Evolutionary conservation across 2,888 invertebrate species (phyloP).

Genomic region (Candidula unifasciata): DNA sequence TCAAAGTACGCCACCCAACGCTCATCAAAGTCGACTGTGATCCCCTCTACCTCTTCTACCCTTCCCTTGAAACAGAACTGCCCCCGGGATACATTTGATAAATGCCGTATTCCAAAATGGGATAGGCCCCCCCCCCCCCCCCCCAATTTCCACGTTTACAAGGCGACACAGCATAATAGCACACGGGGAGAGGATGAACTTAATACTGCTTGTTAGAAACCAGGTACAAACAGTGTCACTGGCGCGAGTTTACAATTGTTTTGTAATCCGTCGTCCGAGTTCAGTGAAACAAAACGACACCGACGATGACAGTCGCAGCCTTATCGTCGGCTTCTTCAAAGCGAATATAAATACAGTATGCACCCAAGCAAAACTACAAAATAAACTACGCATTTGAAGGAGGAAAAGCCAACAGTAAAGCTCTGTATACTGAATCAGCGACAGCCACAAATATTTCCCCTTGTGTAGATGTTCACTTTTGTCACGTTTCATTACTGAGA

Average conservation of each 20-base stretch:
- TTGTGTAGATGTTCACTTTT: background rate
- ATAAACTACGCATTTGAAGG: background rate
- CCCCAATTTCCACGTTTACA: no score
- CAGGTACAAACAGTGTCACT: background rate
- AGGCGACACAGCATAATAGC: no score
- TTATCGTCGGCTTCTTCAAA: background rate
- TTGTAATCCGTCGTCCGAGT: background rate
- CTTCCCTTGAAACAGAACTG: background rate
- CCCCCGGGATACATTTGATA: background rate
- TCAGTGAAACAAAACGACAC: background rate
- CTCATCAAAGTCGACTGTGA: background rate
- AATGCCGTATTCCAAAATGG: background rate
- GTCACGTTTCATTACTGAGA: background rate
- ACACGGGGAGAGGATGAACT: background rate
- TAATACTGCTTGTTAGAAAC: slow-evolving; percentile 11
- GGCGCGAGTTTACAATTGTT: background rate
- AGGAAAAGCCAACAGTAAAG: no score
- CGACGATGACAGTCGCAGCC: background rate
- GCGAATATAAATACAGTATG: background rate
- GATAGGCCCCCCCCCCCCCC: background rate
- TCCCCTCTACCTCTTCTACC: background rate
- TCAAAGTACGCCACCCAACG: background rate
- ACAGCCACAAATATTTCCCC: slow-evolving; percentile 44
- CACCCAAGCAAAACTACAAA: background rate
- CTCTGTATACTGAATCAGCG: background rate